phyloP scores from a whole-genome alignment of 2,113 vertebrate genomes.

The Daboia siamensis region DNA sequence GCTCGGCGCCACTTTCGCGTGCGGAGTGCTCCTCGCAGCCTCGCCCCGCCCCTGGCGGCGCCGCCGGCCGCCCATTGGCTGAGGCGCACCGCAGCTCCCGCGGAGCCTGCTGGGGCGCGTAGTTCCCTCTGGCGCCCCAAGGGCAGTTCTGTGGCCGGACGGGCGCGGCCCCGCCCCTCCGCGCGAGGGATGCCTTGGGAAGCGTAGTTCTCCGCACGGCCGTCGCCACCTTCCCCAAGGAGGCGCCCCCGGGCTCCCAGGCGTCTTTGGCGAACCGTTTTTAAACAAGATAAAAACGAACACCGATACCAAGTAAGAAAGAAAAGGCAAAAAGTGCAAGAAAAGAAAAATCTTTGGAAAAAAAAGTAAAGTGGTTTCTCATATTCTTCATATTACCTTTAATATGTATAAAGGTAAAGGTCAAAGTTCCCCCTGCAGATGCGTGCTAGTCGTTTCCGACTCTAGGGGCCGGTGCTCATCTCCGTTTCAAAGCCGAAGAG shows the following conservation, averaged over 20 bases:
- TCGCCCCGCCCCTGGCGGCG: constrained; percentile 48
- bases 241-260: background rate
- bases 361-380: background rate
- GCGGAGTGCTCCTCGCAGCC: constrained; percentile 44
- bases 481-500: too few relatives aligned
- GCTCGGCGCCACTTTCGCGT: constrained; percentile 64
- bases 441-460: too few relatives aligned
- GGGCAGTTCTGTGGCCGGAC: background rate
- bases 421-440: too few relatives aligned
- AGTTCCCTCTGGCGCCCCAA: constrained; percentile 41
- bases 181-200: constrained; percentile 57
- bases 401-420: background rate
- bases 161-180: background rate
- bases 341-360: background rate
- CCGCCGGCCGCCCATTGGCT: constrained; percentile 56
- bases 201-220: constrained; percentile 55
- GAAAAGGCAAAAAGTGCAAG: background rate
- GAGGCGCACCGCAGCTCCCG: constrained; percentile 58
- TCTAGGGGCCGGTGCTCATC: too few relatives aligned
- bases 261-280: background rate
- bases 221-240: background rate
- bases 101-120: constrained; percentile 55
- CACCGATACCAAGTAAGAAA: background rate
- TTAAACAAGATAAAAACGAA: background rate
- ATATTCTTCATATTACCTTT: background rate